Percentiles rank a stretch among this genome's conserved stretches.
Conservation (phyloP, 2,113 vertebrate species). For the Patagioenas fasciata region DNA sequence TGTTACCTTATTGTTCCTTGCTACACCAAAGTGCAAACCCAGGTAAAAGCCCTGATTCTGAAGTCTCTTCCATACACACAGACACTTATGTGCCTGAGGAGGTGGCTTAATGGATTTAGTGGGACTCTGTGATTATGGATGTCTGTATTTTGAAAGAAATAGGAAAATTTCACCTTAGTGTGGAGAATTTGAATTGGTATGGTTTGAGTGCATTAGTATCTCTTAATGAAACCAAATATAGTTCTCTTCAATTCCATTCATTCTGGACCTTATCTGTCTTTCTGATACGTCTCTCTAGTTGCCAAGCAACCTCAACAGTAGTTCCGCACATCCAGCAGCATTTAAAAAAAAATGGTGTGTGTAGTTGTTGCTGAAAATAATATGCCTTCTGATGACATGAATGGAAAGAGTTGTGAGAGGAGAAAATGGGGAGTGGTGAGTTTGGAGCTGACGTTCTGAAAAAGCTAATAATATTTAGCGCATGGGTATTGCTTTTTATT, state of each 20-base stretch:
- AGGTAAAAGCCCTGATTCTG: not conserved
- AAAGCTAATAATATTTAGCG: conserved; percentile 5
- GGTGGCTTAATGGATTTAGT: not conserved
- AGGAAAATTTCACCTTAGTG: not conserved
- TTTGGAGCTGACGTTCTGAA: conserved; percentile 13
- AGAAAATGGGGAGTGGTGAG: not conserved
- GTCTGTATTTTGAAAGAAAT: not conserved
- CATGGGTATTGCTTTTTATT: not conserved
- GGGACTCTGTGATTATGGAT: not conserved
- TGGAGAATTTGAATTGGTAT: not conserved
- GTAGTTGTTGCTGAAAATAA: conserved; percentile 59
- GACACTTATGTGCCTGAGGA: not conserved
- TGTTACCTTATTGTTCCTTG: not conserved
- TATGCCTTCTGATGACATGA: conserved; percentile 53
- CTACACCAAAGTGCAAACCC: not conserved
- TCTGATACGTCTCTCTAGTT: conserved; percentile 30
- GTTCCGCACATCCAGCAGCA: conserved; percentile 46
- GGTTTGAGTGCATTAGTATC: conserved; percentile 1
- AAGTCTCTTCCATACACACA: not conserved
- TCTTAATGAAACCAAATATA: conserved; percentile 28
- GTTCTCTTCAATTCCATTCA: conserved; percentile 45
- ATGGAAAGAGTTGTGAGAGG: not conserved
- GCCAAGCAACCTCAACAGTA: conserved; percentile 55
- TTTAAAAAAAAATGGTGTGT: not conserved
- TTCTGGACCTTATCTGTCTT: conserved; percentile 45